A percentile compares a stretch with the other conserved stretches of the same genome.
Evolutionary conservation across 2,113 vertebrate genomes (phyloP).

Genomic region (Tiliqua scincoides): DNA sequence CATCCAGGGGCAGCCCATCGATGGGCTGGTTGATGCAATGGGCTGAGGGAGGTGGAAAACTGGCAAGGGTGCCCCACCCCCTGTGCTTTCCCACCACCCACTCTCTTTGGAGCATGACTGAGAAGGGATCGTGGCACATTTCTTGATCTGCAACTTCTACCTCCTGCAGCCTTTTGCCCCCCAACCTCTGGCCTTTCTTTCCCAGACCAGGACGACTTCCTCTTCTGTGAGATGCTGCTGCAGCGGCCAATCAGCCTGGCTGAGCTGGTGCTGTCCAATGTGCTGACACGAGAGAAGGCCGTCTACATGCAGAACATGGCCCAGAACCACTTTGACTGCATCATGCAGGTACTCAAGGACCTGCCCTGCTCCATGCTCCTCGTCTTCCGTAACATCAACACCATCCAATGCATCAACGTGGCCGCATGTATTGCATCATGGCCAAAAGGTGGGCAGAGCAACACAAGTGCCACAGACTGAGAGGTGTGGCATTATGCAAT

Average conservation of each 20-base stretch:
- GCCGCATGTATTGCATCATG: constrained; percentile 82
- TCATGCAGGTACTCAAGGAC: constrained; percentile 86
- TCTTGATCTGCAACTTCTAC: neutral
- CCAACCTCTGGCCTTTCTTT: too few relatives aligned
- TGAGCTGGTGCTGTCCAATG: constrained; percentile 77
- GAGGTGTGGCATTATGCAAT: too few relatives aligned
- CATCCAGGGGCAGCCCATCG: too few relatives aligned
- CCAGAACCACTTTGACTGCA: constrained; percentile 77
- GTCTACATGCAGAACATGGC: constrained; percentile 90
- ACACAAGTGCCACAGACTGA: too few relatives aligned
- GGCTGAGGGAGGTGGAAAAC: too few relatives aligned
- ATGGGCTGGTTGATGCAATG: too few relatives aligned
- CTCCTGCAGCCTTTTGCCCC: neutral
- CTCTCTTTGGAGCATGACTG: too few relatives aligned
- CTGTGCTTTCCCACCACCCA: too few relatives aligned
- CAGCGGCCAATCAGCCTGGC: constrained; percentile 88
- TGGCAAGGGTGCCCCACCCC: too few relatives aligned
- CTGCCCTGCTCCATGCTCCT: constrained; percentile 91
- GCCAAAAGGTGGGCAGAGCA: constrained; percentile 81
- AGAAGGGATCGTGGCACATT: too few relatives aligned
- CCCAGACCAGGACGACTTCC: constrained; percentile 80
- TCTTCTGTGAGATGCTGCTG: constrained; percentile 91
- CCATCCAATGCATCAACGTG: constrained; percentile 84
- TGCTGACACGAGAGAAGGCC: constrained; percentile 82
- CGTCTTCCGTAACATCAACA: constrained; percentile 91